Base-by-base conservation (phyloP, 30 jellyfish, hydroid and myxozoan genomes). In the Aurelia sp. region DNA sequence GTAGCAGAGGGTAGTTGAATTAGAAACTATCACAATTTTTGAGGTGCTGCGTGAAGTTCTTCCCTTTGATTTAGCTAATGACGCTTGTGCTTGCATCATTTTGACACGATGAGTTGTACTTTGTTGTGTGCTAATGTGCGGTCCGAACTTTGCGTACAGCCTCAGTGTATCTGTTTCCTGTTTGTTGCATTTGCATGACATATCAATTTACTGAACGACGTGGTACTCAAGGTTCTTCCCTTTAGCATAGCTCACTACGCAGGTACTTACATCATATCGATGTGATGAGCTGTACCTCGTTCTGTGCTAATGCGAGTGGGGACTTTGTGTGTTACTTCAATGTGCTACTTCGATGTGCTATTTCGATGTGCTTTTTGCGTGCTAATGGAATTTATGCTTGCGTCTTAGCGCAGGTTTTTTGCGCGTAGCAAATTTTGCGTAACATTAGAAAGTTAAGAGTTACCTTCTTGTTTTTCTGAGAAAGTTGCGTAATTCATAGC, bases 321-420 rank as follows among this genome's bases (percentile, higher is more conserved):
- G 74, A 63, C 11, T 23, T 63, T 63, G 12, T n/a, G 13, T n/a
- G n/a, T n/a, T n/a, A n/a, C n/a, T n/a, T n/a, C n/a, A n/a, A n/a
- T n/a, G 74, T 19, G 19, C 74, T 16, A 23, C 74, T 12, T 63
- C 74, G 37, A 23, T 63, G 74, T 63, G 19, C 11, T 23, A 9
- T 63, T 63, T 63, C 23, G 37, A 11, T 63, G 74, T 63, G 13
- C 19, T 12, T 63, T 63, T 12, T 19, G 11, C 19, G 11, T 16
- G 27, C 37, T 10, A 23, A 16, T 63, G 13, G 37, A 12, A 16
- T 19, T 63, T 63, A 52, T 11, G 74, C 74, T 63, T 63, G 74
- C 74, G 74, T 63, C 74, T 63, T 63, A 23, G 74, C 19, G 74
- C 74, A 63, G 12, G 74, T 63, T 63, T 63, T 63, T 63, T 63